These are phyloP conservation scores for Corydoras maculifer DNA, from an alignment of 2,113 vertebrate species.

Conservation along the genomic window DNA sequence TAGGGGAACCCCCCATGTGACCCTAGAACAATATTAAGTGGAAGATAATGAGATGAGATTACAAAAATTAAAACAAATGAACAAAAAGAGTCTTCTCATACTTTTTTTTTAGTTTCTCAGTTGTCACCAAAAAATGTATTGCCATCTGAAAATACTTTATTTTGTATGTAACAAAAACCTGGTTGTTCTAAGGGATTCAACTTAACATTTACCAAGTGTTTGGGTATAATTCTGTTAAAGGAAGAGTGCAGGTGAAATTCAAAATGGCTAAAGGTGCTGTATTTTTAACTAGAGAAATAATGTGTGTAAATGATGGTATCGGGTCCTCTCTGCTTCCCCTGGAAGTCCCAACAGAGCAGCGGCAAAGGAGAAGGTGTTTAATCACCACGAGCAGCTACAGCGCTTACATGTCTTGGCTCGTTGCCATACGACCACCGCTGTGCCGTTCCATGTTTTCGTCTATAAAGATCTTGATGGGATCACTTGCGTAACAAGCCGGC, in stretches of 20 bases:
- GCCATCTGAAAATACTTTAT: no score
- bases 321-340: conserved; percentile 5
- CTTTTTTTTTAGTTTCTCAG: no score
- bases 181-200: neutral
- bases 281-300: conserved; percentile 34
- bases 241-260: conserved; percentile 4
- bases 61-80: no score
- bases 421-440: neutral
- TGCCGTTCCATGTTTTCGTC: neutral
- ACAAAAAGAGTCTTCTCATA: no score
- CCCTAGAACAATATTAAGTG: no score
- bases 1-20: no score
- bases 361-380: conserved; percentile 16
- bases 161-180: no score
- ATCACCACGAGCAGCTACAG: neutral
- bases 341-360: conserved; percentile 14
- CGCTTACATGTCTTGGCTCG: conserved; percentile 31
- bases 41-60: no score
- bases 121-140: no score
- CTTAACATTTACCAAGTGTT: conserved; percentile 16
- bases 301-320: conserved; percentile 26
- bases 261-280: conserved; percentile 11
- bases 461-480: conserved; percentile 7
- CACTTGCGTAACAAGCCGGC: conserved; percentile 14
- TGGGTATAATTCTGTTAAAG: neutral